phyloP scores from a whole-genome alignment of 1,140 invertebrate genomes.

The Caenorhabditis remanei region DNA sequence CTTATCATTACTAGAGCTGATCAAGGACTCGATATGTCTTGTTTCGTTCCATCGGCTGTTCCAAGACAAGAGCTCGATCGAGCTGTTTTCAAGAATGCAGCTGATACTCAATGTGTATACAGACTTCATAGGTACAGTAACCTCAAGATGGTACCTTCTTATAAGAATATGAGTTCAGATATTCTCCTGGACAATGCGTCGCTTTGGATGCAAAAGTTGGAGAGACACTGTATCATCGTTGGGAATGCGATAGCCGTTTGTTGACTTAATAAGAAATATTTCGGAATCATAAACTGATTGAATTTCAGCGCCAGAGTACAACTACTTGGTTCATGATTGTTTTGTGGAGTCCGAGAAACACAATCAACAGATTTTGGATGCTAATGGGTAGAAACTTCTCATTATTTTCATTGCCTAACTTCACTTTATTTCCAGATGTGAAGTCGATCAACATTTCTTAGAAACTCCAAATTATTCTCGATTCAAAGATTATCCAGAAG shows the following conservation, averaged over 20 bases:
- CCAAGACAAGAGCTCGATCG: constrained; percentile 68
- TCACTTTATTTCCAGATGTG: constrained; percentile 69
- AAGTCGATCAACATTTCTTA: constrained; percentile 75
- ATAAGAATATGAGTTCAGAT: constrained; percentile 57
- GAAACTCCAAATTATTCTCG: constrained; percentile 75
- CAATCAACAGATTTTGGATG: constrained; percentile 73
- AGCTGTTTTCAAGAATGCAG: constrained; percentile 65
- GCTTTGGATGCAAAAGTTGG: constrained; percentile 77
- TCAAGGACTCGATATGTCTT: constrained; percentile 66
- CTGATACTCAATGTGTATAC: constrained; percentile 72
- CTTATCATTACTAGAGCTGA: constrained; percentile 76
- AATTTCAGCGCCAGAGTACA: constrained; percentile 74
- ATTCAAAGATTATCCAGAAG: constrained; percentile 61
- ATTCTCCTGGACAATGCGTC: constrained; percentile 72
- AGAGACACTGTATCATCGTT: constrained; percentile 75
- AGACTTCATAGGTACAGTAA: constrained; percentile 66
- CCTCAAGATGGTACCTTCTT: no score
- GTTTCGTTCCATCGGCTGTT: constrained; percentile 70
- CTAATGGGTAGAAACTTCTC: constrained; percentile 67
- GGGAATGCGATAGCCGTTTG: constrained; percentile 75
- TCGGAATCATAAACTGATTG: not conserved
- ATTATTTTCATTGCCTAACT: not conserved
- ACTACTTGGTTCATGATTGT: constrained; percentile 77
- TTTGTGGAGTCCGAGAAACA: constrained; percentile 70
- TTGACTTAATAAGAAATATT: constrained; percentile 7